A percentile compares a stretch with the other conserved stretches of the same genome.
Conservation (phyloP, 2,113 vertebrate species). For the Grammomys dolichurus region DNA sequence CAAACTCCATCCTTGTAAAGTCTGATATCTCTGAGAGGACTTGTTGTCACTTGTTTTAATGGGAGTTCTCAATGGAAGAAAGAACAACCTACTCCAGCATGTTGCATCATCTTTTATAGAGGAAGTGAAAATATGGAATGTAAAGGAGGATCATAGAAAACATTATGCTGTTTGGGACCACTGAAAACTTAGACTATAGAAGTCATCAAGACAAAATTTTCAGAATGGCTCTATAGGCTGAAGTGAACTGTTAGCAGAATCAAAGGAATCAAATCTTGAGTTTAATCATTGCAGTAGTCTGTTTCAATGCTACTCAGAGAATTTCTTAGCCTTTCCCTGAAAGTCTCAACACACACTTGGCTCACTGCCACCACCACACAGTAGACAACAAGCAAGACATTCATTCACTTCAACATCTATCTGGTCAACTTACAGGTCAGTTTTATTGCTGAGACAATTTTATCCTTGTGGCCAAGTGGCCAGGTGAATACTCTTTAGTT, state of each 20-base stretch:
- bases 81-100: not conserved
- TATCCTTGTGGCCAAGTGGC: slow-evolving; percentile 5
- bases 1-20: slow-evolving; percentile 9
- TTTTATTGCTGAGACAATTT: slow-evolving; percentile 28
- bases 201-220: slow-evolving; percentile 25
- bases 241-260: slow-evolving; percentile 5
- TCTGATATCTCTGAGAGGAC: slow-evolving; percentile 26
- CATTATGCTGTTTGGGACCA: slow-evolving; percentile 23
- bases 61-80: slow-evolving; percentile 14
- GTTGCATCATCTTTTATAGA: slow-evolving; percentile 49
- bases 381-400: slow-evolving; percentile 18
- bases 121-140: slow-evolving; percentile 35
- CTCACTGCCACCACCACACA: not conserved
- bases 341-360: not conserved
- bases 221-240: not conserved
- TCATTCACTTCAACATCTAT: slow-evolving; percentile 34
- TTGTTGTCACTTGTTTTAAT: not conserved
- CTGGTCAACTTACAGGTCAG: not conserved
- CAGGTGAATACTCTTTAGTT: slow-evolving; percentile 36
- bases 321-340: not conserved
- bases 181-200: slow-evolving; percentile 44
- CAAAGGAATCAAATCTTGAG: not conserved
- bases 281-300: not conserved
- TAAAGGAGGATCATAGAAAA: not conserved
- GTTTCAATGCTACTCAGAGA: not conserved